phyloP scores from a whole-genome alignment of 1,140 invertebrate species.

The Periplaneta americana region DNA sequence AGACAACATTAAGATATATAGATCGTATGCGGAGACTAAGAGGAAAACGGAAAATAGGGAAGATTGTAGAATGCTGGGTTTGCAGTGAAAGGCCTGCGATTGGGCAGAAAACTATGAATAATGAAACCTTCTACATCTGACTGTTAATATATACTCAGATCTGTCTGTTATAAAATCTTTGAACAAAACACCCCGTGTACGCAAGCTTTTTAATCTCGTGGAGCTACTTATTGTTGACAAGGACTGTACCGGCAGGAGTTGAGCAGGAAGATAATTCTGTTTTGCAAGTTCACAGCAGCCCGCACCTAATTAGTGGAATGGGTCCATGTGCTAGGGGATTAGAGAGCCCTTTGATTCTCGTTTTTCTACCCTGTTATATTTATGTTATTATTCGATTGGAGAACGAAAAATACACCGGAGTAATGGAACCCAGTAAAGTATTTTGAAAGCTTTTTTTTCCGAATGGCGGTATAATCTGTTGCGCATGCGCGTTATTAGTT shows the following conservation, averaged over 20 bases:
- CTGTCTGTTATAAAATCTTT: too few relatives aligned
- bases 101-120: too few relatives aligned
- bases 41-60: too few relatives aligned
- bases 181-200: too few relatives aligned
- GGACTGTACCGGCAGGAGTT: background rate
- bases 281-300: background rate
- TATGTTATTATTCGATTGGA: background rate
- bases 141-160: too few relatives aligned
- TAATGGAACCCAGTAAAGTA: background rate
- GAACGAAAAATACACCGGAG: background rate
- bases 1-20: too few relatives aligned
- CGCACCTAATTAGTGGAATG: background rate
- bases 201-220: too few relatives aligned
- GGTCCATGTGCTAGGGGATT: background rate
- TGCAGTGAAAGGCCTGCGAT: too few relatives aligned
- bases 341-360: background rate
- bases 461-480: background rate
- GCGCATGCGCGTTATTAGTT: background rate
- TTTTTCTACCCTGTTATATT: background rate
- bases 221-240: background rate
- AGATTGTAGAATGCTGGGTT: too few relatives aligned
- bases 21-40: too few relatives aligned
- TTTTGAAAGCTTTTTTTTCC: background rate
- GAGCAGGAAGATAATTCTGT: background rate
- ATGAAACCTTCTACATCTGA: too few relatives aligned